Evolutionary conservation across 2,113 vertebrate genomes (phyloP), one percentile per base, ranked within the genome.

Genomic region (Pseudorhombus dupliciocellatus): DNA sequence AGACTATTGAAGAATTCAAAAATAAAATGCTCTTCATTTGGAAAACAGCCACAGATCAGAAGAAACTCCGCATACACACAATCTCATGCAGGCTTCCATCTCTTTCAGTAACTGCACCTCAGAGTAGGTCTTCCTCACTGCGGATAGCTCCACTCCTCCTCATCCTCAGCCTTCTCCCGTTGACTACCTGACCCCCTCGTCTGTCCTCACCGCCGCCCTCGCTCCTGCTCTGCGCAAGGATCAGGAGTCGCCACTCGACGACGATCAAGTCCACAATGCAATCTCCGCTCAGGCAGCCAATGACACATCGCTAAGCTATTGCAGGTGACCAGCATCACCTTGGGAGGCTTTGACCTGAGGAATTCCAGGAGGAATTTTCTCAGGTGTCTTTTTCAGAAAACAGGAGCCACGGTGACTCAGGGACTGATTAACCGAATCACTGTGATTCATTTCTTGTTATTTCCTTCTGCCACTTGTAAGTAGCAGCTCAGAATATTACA

Each of bases 51-150:
- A 16, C 30, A 20, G 15, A 25, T 22, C n/a, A 7, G 40, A 60
- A 20, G 6, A 57, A 58, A 58, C 44, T 34, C 0, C 2, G 1
- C 21, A n/a, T 20, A 31, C 11, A 1, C 14, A 34, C 1, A 62
- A 24, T 59, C 48, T 61, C 7, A 30, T 34, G 16, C n/a, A 66
- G 34, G 5, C 37, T 57, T 68, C 34, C 16, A n/a, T 63, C 46
- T 77, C 37, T 86, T 83, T 63, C 87, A 93, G 93, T 26, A 37
- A 89, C 71, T 0, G 25, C 54, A 12, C 26, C 53, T 51, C 54
- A 1, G 10, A 84, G 71, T n/a, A 25, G 44, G 1, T 80, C 34
- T n/a, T 55, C 65, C 51, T 76, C 73, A 9, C 37, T 34, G 28
- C 80, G 57, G 75, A 73, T 42, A 1, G 22, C 59, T 59, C 69